Evolutionary conservation across 2,797 vertebrate genomes (phyloP).

Genomic region (Crax fasciolata): DNA sequence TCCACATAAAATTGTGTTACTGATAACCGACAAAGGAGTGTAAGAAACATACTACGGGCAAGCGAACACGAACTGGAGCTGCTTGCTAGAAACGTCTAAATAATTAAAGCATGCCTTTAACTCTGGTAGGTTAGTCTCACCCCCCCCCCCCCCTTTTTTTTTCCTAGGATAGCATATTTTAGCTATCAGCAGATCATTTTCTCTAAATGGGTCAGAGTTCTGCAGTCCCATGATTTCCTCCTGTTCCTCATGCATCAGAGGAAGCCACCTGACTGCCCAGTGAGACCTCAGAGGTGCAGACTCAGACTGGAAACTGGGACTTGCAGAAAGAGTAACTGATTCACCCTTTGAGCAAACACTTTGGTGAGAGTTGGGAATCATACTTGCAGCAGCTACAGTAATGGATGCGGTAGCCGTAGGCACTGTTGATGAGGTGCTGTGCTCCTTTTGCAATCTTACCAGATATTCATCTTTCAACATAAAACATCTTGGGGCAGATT

Average conservation of each 20-base stretch:
- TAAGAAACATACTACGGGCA: neutral
- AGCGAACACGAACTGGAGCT: neutral
- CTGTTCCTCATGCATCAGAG: neutral
- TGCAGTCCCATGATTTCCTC: neutral
- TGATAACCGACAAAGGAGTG: neutral
- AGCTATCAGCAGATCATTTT: neutral
- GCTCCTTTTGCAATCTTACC: neutral
- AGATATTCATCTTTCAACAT: neutral
- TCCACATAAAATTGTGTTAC: neutral
- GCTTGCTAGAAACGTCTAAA: neutral
- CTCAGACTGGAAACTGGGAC: neutral
- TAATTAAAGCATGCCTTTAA: neutral
- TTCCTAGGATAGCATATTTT: neutral
- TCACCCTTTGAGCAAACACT: neutral
- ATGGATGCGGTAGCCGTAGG: neutral
- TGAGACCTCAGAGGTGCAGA: constrained; percentile 24
- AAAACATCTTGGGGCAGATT: neutral
- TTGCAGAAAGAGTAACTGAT: neutral
- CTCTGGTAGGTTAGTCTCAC: neutral
- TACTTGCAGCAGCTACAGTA: neutral
- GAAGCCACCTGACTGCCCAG: neutral
- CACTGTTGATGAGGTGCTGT: neutral
- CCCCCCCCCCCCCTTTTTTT: neutral
- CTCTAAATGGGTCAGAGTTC: constrained; percentile 18
- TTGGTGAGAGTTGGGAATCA: neutral